A percentile compares a stretch with the other conserved stretches of the same genome.
phyloP scores from a whole-genome alignment of 1,140 invertebrate genomes.

The Heliconius nattereri region DNA sequence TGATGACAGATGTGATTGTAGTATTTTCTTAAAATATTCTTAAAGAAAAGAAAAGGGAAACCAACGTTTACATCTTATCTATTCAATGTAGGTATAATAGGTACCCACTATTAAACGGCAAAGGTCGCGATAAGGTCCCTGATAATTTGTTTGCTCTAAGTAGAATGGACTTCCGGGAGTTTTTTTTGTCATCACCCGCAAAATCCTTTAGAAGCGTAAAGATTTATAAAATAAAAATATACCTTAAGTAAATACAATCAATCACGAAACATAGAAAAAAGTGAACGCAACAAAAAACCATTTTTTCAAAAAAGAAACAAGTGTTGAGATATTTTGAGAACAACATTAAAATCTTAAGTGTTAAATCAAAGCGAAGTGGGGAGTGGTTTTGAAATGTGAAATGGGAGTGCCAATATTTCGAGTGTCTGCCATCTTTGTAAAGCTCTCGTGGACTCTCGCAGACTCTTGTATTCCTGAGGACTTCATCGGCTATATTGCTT shows the following conservation, averaged over 20 bases:
- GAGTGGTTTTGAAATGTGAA: neutral
- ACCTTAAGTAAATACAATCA: neutral
- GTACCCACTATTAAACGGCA: neutral
- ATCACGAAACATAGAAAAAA: neutral
- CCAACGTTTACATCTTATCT: neutral
- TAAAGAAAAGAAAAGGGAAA: neutral
- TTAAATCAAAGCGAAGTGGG: neutral
- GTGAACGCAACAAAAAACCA: neutral
- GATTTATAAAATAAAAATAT: neutral
- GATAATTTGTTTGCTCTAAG: neutral
- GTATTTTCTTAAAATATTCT: too few species aligned
- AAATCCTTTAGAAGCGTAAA: neutral
- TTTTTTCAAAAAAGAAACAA: neutral
- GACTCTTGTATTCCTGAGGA: neutral
- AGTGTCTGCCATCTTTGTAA: neutral
- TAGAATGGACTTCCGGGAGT: neutral
- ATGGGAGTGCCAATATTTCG: constrained; percentile 1
- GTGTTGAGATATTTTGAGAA: neutral
- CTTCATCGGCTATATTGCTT: neutral
- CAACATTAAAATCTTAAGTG: constrained; percentile 9
- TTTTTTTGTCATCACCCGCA: neutral
- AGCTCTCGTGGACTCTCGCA: neutral
- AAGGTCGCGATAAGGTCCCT: neutral
- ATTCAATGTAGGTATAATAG: constrained; percentile 1
- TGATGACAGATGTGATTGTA: too few species aligned